Evolutionary conservation across 2,113 vertebrate species (phyloP), one percentile per base, ranked within the genome.

Genomic region (Colistium nudipinnis): DNA sequence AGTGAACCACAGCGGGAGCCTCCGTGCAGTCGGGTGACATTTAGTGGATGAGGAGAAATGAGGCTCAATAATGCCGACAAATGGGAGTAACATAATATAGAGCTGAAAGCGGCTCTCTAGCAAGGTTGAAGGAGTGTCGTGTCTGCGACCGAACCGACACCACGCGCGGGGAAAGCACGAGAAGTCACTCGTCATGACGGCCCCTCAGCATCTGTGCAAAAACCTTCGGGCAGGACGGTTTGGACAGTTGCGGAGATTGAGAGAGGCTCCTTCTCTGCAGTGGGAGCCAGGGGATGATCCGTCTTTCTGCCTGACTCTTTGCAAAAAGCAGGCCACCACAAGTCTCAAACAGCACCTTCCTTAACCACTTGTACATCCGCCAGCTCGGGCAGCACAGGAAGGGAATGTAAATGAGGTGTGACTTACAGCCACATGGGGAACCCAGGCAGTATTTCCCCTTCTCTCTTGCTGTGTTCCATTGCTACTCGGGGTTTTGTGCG

Each of bases 371-470:
- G 85, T 86, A 82, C 89, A 90, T 87, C 73, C 85, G 84, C 70
- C 75, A 80, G 70, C 86, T 78, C 75, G 74, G n/a, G 80, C 70
- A 85, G 82, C 70, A 38, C 68, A 83, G 84, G 75, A 86, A 87
- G 80, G 84, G 83, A 88, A 91, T 88, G 82, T 83, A 89, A 91
- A 92, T 92, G 76, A 88, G 83, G 81, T 88, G 89, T 84, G 86
- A 91, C 87, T 90, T 90, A 92, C 88, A 75, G 81, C 82, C 35
- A 87, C 81, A 81, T 87, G 81, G 78, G n/a, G 81, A 87, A 85
- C 83, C 76, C 85, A 71, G 68, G 76, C 76, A 78, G 65, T 70
- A 71, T 61, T 61, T 43, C 44, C 68, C 69, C 69, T 68, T 57
- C 74, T 43, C 68, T 82, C 66, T 76, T 31, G 67, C 73, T 83